Conservation (phyloP, 1,140 invertebrate species). For the Diorhabda elongata region DNA sequence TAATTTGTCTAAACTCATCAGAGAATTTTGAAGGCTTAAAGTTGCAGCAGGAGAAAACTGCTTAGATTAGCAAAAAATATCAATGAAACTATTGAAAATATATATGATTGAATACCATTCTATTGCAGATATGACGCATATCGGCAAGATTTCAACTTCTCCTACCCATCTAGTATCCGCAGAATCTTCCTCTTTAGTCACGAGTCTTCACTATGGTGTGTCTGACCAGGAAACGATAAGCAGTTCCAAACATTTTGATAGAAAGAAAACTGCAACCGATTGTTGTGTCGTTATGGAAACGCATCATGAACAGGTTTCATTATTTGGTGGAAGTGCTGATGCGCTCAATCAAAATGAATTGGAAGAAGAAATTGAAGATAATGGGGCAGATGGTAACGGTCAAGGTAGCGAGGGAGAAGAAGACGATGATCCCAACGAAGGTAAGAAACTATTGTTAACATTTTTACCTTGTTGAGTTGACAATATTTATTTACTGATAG, state of each 20-base stretch:
- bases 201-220: slow-evolving; percentile 38
- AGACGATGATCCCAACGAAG: slow-evolving; percentile 4
- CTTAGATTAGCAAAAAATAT: no score
- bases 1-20: no score
- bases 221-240: slow-evolving; percentile 40
- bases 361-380: background rate
- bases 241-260: slow-evolving; percentile 43
- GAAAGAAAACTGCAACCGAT: slow-evolving; percentile 40
- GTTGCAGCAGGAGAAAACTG: no score
- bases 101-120: slow-evolving; percentile 22
- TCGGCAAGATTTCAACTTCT: slow-evolving; percentile 31
- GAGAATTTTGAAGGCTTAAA: no score
- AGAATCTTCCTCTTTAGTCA: slow-evolving; percentile 42
- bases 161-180: slow-evolving; percentile 39
- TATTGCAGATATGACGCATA: slow-evolving; percentile 32
- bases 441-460: background rate
- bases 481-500: no score
- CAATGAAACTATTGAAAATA: background rate
- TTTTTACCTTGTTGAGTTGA: no score
- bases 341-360: slow-evolving; percentile 15
- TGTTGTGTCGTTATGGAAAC: slow-evolving; percentile 43
- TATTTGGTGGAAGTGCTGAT: slow-evolving; percentile 45
- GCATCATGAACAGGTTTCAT: slow-evolving; percentile 36
- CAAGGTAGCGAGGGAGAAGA: slow-evolving; percentile 2
- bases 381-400: background rate